These are phyloP conservation scores for Myiotriccus ornatus DNA, from an alignment of 2,797 vertebrate genomes.

Conservation along the genomic window DNA sequence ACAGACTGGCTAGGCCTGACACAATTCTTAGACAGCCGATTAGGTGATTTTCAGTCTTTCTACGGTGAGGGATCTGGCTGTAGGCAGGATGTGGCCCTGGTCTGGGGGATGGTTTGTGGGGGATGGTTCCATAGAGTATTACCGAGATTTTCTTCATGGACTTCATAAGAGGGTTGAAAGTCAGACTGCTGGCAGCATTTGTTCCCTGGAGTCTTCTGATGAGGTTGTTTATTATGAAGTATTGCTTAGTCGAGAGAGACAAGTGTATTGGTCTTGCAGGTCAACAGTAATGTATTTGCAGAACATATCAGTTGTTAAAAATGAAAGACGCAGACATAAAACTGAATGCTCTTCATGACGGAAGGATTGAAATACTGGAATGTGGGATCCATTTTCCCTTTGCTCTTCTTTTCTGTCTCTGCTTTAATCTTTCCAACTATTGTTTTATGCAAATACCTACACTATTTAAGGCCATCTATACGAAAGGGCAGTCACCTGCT, in stretches of 20 bases:
- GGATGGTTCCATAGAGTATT: not conserved
- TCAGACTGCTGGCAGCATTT: not conserved
- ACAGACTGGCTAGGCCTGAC: not conserved
- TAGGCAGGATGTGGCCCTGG: not conserved
- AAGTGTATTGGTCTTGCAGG: not conserved
- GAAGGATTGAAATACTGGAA: not conserved
- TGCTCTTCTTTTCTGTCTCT: not conserved
- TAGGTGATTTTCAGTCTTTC: not conserved
- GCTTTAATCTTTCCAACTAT: not conserved
- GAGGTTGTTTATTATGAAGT: not conserved
- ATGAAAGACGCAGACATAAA: conserved; percentile 23
- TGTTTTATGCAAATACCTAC: not conserved
- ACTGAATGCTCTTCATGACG: not conserved
- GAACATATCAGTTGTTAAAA: conserved; percentile 15
- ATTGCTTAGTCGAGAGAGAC: not conserved
- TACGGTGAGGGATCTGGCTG: not conserved
- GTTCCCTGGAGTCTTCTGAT: not conserved
- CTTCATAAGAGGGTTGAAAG: not conserved
- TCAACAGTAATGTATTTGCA: conserved; percentile 35
- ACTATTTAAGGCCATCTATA: not conserved
- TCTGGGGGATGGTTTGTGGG: not conserved
- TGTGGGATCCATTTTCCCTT: not conserved
- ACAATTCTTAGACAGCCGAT: not conserved
- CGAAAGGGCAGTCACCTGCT: not conserved
- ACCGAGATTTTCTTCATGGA: not conserved